Base-by-base conservation (phyloP, 2,888 invertebrate genomes). In the Rutpela maculata region DNA sequence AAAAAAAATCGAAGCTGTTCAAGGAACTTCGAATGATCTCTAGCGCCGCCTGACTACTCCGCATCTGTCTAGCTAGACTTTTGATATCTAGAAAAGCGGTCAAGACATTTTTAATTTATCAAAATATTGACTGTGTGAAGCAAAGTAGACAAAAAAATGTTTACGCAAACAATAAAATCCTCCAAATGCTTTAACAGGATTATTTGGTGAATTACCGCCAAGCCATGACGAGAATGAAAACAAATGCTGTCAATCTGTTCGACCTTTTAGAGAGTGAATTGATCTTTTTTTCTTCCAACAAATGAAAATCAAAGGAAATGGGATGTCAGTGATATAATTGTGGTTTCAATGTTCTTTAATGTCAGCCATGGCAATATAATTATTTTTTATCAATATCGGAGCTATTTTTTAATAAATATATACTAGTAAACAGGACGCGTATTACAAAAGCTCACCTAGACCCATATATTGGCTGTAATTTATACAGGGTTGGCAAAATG, bases 251-350 rank as follows among this genome's bases (percentile, higher is more conserved):
- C n/a, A 17, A n/a, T 22, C 19, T 26, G 17, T 35, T 19, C 56
- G 56, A 68, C 68, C 68, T 68, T 68, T 12, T 15, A 31, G 7
- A 56, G 68, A 11, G 19, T 17, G 35, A 56, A 57, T 35, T 26
- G 17, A 11, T 31, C 0, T 35, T 35, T 56, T 15, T 68, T 63
- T 55, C 9, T 22, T 15, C 19, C n/a, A 67, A 26, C 9, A 26
- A n/a, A 57, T 31, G 43, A 67, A 57, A 68, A 68, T 17, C 10
- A 18, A 18, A 56, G 57, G 68, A 68, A 56, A 68, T 57, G 68
- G 15, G 26, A 31, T 57, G 68, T 57, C 56, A 35, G 22, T 17
- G 9, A 10, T 1, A 17, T 56, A 57, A 57, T 68, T 68, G 68
- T n/a, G 12, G 0, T 56, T 17, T 12, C 31, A 35, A 26, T 56